Evolutionary conservation across 2,797 vertebrate species (phyloP), one percentile per base, ranked within the genome.

Genomic region (Platalea minor): DNA sequence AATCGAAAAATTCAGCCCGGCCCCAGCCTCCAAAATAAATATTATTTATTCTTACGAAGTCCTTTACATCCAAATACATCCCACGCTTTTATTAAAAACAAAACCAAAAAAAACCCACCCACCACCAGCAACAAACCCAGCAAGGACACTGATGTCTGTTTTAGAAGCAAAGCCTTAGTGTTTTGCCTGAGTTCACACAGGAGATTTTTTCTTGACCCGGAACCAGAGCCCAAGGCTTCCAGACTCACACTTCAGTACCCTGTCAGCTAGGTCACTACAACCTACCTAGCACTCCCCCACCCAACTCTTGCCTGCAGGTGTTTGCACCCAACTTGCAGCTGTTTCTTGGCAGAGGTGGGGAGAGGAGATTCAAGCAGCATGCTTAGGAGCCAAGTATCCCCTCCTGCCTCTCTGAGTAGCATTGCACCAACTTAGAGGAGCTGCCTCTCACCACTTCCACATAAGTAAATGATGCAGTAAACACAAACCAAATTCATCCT

Each of bases 1-100:
- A 83, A 67, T 23, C 0, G 0, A 87, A 95, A 88, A 94, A 74
- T 33, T 43, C 46, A 88, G 51, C 37, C 13, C 14, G 85, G 23
- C 6, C 21, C 39, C 65, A 85, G 53, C 23, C 43, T 88, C 89
- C 86, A 89, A 96, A 96, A 79, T 70, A 93, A 94, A 93, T 87
- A 91, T 48, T 85, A 41, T 67, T 67, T 61, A 68, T 87, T 85
- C 53, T 92, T 37, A 64, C 15, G n/a, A 35, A 41, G 23, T 50
- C 19, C 46, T 89, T 69, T 63, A 54, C 23, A 45, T 61, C 19
- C 57, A 87, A 54, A 65, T 72, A 33, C 13, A 84, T 4, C 1
- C 12, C 17, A 31, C 11, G 39, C 33, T 78, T 86, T 91, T 81
- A 46, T 85, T 72, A 69, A 95, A 93, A 83, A 19, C 16, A 63